Evolutionary conservation across 2,113 vertebrate genomes (phyloP).

Genomic region (Elgaria multicarinata): DNA sequence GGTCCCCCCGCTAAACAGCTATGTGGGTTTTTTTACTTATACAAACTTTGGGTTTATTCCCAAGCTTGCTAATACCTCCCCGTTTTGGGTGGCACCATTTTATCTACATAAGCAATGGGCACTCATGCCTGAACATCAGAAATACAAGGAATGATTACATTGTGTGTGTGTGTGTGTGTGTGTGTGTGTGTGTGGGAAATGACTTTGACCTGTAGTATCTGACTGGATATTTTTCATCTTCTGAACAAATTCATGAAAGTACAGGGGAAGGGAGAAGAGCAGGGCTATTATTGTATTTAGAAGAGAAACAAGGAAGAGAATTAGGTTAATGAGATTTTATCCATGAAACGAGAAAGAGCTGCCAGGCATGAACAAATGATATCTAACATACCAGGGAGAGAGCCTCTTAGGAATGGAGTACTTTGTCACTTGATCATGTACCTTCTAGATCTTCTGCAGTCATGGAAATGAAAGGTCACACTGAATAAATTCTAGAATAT

Average conservation of each 20-base stretch:
- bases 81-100: background rate
- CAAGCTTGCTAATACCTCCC: background rate
- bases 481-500: background rate
- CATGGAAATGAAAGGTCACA: background rate
- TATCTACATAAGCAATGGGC: background rate
- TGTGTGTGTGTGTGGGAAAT: too few relatives aligned
- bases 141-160: background rate
- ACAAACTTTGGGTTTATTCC: background rate
- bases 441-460: background rate
- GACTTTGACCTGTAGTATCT: constrained; percentile 7
- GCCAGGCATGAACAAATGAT: constrained; percentile 17
- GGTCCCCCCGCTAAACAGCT: too few relatives aligned
- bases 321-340: constrained; percentile 35
- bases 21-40: too few relatives aligned
- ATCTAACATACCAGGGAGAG: background rate
- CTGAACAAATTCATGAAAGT: background rate
- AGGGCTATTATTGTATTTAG: background rate
- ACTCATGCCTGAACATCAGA: background rate
- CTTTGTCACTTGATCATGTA: background rate
- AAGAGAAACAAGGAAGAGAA: constrained; percentile 8
- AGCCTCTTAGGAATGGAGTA: background rate
- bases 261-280: background rate
- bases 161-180: too few relatives aligned
- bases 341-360: constrained; percentile 11
- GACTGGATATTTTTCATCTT: background rate